Base-by-base conservation (phyloP, 2,113 vertebrate species). In the Barnardius zonarius region DNA sequence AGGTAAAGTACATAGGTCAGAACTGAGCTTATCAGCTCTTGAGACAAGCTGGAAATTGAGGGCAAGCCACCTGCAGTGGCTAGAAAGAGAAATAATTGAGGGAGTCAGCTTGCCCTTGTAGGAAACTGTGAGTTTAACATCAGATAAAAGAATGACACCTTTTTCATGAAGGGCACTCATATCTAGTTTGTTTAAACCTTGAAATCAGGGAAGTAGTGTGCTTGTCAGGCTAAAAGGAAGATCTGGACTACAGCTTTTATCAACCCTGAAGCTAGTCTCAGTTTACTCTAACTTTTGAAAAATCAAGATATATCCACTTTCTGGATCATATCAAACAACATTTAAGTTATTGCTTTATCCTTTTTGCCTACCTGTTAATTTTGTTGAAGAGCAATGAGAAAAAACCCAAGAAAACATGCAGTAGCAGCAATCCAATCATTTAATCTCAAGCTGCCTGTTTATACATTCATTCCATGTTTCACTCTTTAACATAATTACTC, bases 401-500 rank as follows among this genome's bases (percentile, higher is more conserved):
- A 76, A 2, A 41, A 82, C 69, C 35, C 23, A 89, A 48, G 59
- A 94, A 92, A 85, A 79, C 25, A 59, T 66, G 63, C 51, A 89
- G 10, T 83, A 93, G 91, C 64, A 94, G 87, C 87, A 91, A 97
- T 55, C 72, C 66, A 83, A 43, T 46, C 6, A 1, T 95, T 97
- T 95, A 97, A 97, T 77, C 87, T 96, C 44, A 37, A 84, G 91
- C 61, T 94, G 74, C 62, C 68, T 69, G 63, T 48, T 94, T 90
- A 68, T 84, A 79, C 22, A 88, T 83, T 84, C 44, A 83, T 79
- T 92, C 62, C 46, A 4, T 68, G 75, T 87, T 97, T 97, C 82
- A 77, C n/a, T 70, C 63, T 84, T 66, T 95, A 96, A 96, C 92
- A 68, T 75, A 90, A 95, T 96, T 96, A 92, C 79, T 86, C 31